Evolutionary conservation across 1,140 invertebrate species (phyloP), one percentile per base, ranked within the genome.

Genomic region (Varroa destructor): DNA sequence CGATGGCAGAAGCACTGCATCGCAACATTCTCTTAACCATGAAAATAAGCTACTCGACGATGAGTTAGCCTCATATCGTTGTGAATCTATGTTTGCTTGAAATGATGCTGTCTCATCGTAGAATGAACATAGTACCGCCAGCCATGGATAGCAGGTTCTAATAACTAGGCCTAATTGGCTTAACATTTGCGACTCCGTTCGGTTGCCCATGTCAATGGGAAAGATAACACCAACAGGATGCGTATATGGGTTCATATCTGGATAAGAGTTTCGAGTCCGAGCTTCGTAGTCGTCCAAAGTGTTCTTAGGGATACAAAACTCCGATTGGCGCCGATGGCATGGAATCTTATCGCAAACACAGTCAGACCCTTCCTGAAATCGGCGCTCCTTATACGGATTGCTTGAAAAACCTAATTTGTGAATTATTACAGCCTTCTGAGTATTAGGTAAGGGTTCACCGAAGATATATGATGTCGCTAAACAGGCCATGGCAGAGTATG

Each of bases 41-140:
- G 57, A 12, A 12, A 58, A 58, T 51, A 51, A 8, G 57, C 40
- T 6, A 12, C 4, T 58, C 12, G 40, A 3, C 12, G 57, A 58
- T 42, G 57, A 42, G 3, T 12, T 3, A 5, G 25, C 57, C 6
- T 3, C 6, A 42, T 58, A 5, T 51, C 4, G 46, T 8, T 3
- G 46, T 5, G 4, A 51, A 3, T 8, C 8, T 5, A 5, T 8
- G 46, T 5, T 8, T 3, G 46, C 4, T 5, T 3, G 46, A 3
- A 8, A 8, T 8, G 46, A 51, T 36, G 40, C 4, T 6, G 57
- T 5, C 25, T 12, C 4, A 3, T 36, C 57, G 57, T 58, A 58
- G 57, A 58, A 58, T 58, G 57, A 58, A 12, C 57, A 58, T 6
- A 58, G 40, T 12, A 58, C 57, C 12, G 57, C 57, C 57, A 58